Percentiles rank a stretch among this genome's conserved stretches.
Conservation (phyloP, 2,888 invertebrate genomes). For the Diploptera punctata region DNA sequence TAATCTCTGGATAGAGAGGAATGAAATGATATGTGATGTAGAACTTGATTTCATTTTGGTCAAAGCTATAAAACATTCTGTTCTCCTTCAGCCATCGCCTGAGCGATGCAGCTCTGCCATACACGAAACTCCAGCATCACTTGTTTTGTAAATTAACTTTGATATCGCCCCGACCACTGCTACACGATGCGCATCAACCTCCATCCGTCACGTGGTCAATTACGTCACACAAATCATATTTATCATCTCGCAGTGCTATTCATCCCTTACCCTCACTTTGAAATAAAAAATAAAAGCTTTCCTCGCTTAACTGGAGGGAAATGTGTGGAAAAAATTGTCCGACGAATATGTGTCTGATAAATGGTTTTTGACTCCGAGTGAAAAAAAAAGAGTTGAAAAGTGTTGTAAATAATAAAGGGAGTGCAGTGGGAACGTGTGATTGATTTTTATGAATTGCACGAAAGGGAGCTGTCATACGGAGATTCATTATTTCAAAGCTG, state of each 20-base stretch:
- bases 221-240: slow-evolving; percentile 27
- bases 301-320: slow-evolving; percentile 19
- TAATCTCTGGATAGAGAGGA: no score
- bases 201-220: slow-evolving; percentile 27
- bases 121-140: no score
- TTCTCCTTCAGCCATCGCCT: no score
- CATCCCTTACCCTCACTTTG: neutral
- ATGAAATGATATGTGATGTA: no score
- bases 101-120: no score
- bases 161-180: neutral
- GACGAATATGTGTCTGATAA: slow-evolving; percentile 25
- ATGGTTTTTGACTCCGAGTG: slow-evolving; percentile 15
- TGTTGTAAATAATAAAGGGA: slow-evolving; percentile 7
- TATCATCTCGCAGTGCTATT: slow-evolving; percentile 14
- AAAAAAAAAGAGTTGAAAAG: neutral
- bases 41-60: no score
- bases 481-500: slow-evolving; percentile 2
- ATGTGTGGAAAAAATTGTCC: slow-evolving; percentile 19
- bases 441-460: slow-evolving; percentile 27
- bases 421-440: neutral
- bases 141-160: no score
- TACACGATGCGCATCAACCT: neutral
- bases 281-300: neutral
- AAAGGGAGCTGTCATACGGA: slow-evolving; percentile 12
- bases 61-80: no score